phyloP scores from a whole-genome alignment of 92 coral and sea anemone species.

The Ricordea florida region DNA sequence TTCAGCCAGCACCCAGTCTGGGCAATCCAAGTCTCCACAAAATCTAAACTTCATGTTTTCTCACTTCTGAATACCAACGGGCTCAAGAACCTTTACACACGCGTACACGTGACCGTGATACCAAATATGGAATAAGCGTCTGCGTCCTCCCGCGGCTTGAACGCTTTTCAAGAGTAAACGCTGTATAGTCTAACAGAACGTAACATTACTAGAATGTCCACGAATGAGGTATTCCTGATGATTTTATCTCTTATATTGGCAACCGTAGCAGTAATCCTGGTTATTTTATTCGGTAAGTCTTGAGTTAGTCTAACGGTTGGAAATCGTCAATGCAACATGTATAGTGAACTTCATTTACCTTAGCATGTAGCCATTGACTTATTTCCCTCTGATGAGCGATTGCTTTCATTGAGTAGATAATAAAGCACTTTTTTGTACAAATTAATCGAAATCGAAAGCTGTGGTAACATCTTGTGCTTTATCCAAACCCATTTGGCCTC shows the following conservation, averaged over 20 bases:
- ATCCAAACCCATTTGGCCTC: too few relatives aligned
- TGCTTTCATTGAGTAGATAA: too few relatives aligned
- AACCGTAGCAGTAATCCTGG: constrained; percentile 67
- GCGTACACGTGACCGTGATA: constrained; percentile 46
- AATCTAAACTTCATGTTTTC: constrained; percentile 91
- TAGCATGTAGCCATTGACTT: too few relatives aligned
- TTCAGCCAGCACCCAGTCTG: constrained; percentile 99
- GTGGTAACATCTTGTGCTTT: too few relatives aligned
- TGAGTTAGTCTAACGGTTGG: not conserved
- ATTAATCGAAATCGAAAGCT: too few relatives aligned
- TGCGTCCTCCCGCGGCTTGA: constrained; percentile 5
- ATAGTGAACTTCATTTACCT: too few relatives aligned
- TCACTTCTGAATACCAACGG: not conserved
- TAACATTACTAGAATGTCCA: not conserved
- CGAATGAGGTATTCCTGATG: constrained; percentile 29
- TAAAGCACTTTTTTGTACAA: too few relatives aligned
- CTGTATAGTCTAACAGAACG: too few relatives aligned
- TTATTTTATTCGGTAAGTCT: constrained; percentile 87
- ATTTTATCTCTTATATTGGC: constrained; percentile 65
- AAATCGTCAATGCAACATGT: too few relatives aligned
- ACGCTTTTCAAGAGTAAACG: not conserved
- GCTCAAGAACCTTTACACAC: not conserved
- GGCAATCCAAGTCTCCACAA: constrained; percentile 99
- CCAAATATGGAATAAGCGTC: constrained; percentile 29
- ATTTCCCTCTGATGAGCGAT: too few relatives aligned